Evolutionary conservation across 2,888 invertebrate genomes (phyloP).

Genomic region (Boloria euphrosyne): DNA sequence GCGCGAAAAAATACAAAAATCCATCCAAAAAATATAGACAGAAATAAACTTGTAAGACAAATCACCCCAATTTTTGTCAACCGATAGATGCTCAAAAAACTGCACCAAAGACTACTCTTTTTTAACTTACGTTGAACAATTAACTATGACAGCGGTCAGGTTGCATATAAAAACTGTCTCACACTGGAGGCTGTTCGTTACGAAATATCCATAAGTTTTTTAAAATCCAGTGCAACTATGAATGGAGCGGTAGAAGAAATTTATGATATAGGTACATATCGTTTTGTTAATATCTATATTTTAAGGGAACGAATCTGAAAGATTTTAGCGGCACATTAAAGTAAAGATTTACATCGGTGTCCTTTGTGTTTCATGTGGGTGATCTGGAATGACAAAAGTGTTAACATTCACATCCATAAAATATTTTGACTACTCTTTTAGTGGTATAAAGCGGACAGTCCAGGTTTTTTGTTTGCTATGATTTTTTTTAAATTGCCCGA

Average conservation of each 20-base stretch:
- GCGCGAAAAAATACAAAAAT: conserved; percentile 62
- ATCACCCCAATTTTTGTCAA: conserved; percentile 74
- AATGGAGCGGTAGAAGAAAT: conserved; percentile 58
- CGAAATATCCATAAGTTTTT: conserved; percentile 52
- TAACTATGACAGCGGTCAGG: conserved; percentile 78
- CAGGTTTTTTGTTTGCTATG: conserved; percentile 33
- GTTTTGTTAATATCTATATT: conserved; percentile 76
- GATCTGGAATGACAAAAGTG: conserved; percentile 78
- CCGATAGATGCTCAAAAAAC: conserved; percentile 65
- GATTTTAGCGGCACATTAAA: conserved; percentile 64
- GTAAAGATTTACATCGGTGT: conserved; percentile 69
- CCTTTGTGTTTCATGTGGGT: conserved; percentile 70
- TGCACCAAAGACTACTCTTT: conserved; percentile 62
- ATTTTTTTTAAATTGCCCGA: neutral
- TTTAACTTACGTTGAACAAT: conserved; percentile 68
- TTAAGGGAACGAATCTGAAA: conserved; percentile 62
- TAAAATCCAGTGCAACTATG: conserved; percentile 49
- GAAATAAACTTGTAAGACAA: conserved; percentile 74
- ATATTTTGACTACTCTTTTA: conserved; percentile 80
- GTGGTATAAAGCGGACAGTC: conserved; percentile 57
- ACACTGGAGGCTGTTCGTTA: conserved; percentile 53
- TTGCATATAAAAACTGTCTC: conserved; percentile 58
- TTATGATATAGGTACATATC: conserved; percentile 69
- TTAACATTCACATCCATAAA: conserved; percentile 77
- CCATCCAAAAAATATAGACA: conserved; percentile 63